Evolutionary conservation across 1,140 invertebrate species (phyloP), one percentile per base, ranked within the genome.

Genomic region (Drosophila pruinosa): DNA sequence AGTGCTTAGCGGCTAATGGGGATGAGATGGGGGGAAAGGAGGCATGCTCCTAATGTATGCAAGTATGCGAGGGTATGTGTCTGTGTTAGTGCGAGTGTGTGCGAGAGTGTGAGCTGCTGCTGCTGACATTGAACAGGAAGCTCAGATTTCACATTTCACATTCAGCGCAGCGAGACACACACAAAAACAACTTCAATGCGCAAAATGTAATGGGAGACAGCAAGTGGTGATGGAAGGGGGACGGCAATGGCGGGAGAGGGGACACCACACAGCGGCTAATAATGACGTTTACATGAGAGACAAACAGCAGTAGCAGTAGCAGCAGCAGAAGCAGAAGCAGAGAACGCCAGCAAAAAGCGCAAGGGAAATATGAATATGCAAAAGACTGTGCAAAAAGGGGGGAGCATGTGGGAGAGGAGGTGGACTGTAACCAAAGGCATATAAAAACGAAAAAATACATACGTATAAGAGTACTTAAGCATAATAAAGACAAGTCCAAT

Each of bases 51-150:
- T 17, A 58, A 12, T 19, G 39, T 31, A 7, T 58, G 21, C 6
- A 10, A 38, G 31, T 53, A 31, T 14, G n/a, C 1, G 5, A 34
- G 14, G 1, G 39, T 43, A 17, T 36, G 31, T n/a, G 43, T 52
- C 39, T 36, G 36, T 54, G 31, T 75, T n/a, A n/a, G 53, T 62
- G 45, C 39, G 36, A 67, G 61, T 57, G 15, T 19, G 2, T 41
- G 10, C 8, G 12, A 14, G 15, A 7, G 45, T 72, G 52, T 57
- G 52, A 14, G 36, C 21, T 43, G 54, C 43, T 48, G 45, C 22
- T 41, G 47, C 24, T 65, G 82, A 59, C 81, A 86, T 86, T 86
- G 81, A 82, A 88, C 74, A 86, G 82, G 82, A 86, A 88, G 78
- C 82, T 86, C 82, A 57, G 71, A 82, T 86, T 86, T 86, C 81